Evolutionary conservation across 2,113 vertebrate genomes (phyloP).

Genomic region (Microtus ochrogaster): DNA sequence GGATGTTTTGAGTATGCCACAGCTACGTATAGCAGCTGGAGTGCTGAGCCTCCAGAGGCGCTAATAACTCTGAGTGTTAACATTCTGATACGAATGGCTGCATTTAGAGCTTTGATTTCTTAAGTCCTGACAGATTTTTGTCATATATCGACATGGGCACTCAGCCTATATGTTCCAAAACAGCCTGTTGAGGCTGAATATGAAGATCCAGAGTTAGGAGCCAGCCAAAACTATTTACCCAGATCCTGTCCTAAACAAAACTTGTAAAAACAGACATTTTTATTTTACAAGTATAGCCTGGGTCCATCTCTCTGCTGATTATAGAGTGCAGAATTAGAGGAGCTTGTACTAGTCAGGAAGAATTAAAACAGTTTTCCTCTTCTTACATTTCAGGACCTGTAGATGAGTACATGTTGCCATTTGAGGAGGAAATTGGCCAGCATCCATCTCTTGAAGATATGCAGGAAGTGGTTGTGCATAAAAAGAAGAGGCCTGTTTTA

Average conservation of each 20-base stretch:
- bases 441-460: conserved; percentile 99
- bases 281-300: background rate
- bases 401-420: conserved; percentile 98
- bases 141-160: background rate
- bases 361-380: background rate
- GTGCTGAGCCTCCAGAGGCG: background rate
- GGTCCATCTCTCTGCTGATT: background rate
- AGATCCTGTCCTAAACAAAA: background rate
- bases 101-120: background rate
- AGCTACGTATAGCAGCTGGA: background rate
- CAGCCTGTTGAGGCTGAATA: background rate
- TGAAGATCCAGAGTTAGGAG: background rate
- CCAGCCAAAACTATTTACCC: background rate
- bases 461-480: conserved; percentile 99
- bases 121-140: background rate
- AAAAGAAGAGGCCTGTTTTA: conserved; percentile 96
- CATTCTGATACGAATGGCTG: background rate
- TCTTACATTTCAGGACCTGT: conserved; percentile 90
- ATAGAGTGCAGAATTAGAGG: background rate
- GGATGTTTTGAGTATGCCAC: background rate
- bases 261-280: background rate
- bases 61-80: background rate
- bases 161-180: background rate
- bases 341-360: conserved; percentile 34
- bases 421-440: conserved; percentile 98